Evolutionary conservation across 2,888 invertebrate genomes (phyloP).

Genomic region (Epicampocera succincta): DNA sequence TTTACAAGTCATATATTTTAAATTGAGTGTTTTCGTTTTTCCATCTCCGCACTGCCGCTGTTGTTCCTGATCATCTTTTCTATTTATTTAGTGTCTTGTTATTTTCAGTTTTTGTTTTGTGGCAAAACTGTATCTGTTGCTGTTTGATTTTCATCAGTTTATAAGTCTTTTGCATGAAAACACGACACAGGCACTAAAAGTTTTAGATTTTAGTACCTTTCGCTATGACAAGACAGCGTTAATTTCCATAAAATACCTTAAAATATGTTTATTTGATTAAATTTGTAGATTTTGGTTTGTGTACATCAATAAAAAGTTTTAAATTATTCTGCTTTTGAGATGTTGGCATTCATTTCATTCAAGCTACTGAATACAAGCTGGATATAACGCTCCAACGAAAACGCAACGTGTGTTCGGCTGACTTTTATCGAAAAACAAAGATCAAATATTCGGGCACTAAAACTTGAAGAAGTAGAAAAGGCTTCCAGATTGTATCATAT

Average conservation of each 20-base stretch:
- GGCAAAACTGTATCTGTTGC: constrained; percentile 2
- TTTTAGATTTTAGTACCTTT: constrained; percentile 26
- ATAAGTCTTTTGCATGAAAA: constrained; percentile 47
- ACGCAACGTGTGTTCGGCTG: no score
- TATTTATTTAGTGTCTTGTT: constrained; percentile 7
- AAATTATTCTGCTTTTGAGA: no score
- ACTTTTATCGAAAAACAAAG: no score
- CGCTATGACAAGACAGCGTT: constrained; percentile 1
- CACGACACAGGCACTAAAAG: constrained; percentile 47
- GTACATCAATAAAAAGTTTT: background rate
- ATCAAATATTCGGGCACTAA: no score
- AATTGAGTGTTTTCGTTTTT: constrained; percentile 16
- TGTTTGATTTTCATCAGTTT: constrained; percentile 63
- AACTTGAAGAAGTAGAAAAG: no score
- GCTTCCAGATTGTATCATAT: no score
- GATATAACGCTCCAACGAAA: no score
- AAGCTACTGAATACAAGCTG: no score
- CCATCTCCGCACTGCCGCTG: background rate
- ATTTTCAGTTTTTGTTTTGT: constrained; percentile 12
- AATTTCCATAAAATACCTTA: constrained; percentile 54
- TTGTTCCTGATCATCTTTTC: constrained; percentile 11
- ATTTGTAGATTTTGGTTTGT: background rate
- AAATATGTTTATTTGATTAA: constrained; percentile 44
- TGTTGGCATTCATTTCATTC: no score
- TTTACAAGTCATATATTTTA: constrained; percentile 64